Evolutionary conservation across 2,113 vertebrate species (phyloP), one percentile per base, ranked within the genome.

Genomic region (Ctenomys sociabilis): DNA sequence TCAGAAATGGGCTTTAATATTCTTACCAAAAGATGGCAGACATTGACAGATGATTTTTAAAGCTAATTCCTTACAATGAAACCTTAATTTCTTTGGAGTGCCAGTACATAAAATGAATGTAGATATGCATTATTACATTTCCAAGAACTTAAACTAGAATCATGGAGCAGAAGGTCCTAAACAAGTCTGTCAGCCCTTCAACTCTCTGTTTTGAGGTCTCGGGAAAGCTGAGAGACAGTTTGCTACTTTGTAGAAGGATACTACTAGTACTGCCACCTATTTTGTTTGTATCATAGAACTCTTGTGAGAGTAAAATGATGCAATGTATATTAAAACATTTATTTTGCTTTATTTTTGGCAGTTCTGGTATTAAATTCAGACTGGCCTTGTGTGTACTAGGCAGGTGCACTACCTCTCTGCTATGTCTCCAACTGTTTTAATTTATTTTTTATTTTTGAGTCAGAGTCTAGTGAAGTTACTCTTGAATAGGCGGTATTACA

Each of bases 41-140:
- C 96, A 93, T 95, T 97, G 96, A 97, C 63, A 91, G 86, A 97
- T 97, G 89, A 80, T 86, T 95, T 94, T 61, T 91, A 81, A 86
- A 40, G 81, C 73, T 96, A 91, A 96, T 96, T 96, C 63, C 59
- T 97, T 96, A 49, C 32, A 93, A 16, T 96, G 88, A 95, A 70
- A 94, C 83, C 49, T 89, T 94, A 95, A 83, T 96, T 96, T 96
- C 59, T 93, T 88, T 89, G 86, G 88, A 94, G 37, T 91, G 59
- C 57, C 93, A 84, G 54, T 86, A 64, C 94, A 93, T 95, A 94
- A 95, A 95, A 95, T 82, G 77, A 95, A 24, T 93, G 43, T 93
- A 91, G 87, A 43, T 89, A 45, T 95, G 30, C 80, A 73, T 96
- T 95, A 94, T 94, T 97, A 86, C n/a, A 81, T 94, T 94, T 75